Conservation (phyloP, 2,888 invertebrate species). For the Erebia aethiops region DNA sequence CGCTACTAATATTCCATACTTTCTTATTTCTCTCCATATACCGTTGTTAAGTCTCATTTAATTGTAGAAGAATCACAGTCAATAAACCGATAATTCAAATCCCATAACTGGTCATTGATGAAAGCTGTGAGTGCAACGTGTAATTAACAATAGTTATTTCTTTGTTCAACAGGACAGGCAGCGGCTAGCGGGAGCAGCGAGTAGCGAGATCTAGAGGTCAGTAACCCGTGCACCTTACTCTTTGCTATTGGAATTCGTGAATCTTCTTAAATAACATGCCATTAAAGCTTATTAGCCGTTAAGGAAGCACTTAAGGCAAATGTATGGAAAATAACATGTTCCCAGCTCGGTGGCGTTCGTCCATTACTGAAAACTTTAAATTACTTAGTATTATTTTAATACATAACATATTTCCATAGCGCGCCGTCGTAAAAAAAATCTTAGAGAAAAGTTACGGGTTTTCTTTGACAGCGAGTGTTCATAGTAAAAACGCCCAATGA, state of each 20-base stretch:
- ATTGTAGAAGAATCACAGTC: background rate
- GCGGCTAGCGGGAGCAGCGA: slow-evolving; percentile 55
- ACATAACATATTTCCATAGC: background rate
- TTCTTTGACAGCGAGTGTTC: background rate
- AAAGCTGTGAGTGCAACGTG: slow-evolving; percentile 15
- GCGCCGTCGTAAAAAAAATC: background rate
- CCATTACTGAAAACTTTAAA: slow-evolving; percentile 60
- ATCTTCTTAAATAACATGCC: slow-evolving; percentile 75
- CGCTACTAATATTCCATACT: no score
- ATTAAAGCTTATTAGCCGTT: slow-evolving; percentile 77
- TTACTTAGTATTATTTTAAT: slow-evolving; percentile 46
- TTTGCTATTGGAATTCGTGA: slow-evolving; percentile 75
- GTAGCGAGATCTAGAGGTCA: slow-evolving; percentile 73
- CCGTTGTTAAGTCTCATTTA: background rate
- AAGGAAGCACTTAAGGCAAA: slow-evolving; percentile 78
- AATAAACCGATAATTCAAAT: slow-evolving; percentile 12
- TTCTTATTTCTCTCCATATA: no score
- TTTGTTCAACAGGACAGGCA: slow-evolving; percentile 68
- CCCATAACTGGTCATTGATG: slow-evolving; percentile 9
- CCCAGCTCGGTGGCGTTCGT: slow-evolving; percentile 61
- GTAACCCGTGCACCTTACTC: slow-evolving; percentile 70
- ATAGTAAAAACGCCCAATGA: slow-evolving; percentile 44
- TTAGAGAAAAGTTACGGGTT: slow-evolving; percentile 5
- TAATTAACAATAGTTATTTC: slow-evolving; percentile 52
- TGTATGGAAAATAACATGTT: slow-evolving; percentile 73